Evolutionary conservation across 2,797 vertebrate species (phyloP), one percentile per base, ranked within the genome.

Genomic region (Myoxocephalus aenaeus): DNA sequence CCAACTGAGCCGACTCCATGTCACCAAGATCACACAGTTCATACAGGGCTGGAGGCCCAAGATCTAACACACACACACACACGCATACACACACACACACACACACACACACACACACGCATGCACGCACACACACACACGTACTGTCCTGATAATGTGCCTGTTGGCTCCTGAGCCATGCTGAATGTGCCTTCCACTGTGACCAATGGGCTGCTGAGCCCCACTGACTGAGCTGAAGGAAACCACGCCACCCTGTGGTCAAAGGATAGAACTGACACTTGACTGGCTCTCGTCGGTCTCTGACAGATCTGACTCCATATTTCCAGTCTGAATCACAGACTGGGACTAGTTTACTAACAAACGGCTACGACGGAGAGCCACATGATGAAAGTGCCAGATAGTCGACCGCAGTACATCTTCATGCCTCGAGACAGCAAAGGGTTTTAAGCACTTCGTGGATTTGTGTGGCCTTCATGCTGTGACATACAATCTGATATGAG

Each of bases 41-140:
- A 99, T 99, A 92, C 98, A 99, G 90, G 98, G 98, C 82, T 99
- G 98, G 98, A 94, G 98, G 86, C 98, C 98, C 88, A 99, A 99
- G 87, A 98, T 99, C 13, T 76, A 73, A 61, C 73, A 70, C 61
- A 58, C 62, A 65, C 71, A 59, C 61, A 72, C 62, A 56, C 71
- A 48, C 63, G 69, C 65, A 59, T 68, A 53, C 63, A 61, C 73
- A 71, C 65, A 59, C 71, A 53, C 59, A 53, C 70, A 54, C 36
- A 59, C 73, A 69, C 59, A 61, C 62, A 68, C 71, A 58, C 59
- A 71, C 65, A 59, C 71, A 51, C 63, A 61, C 73, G 67, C 58
- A 53, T 36, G 56, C 71, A 53, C 59, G 53, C 70, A 54, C 36
- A 59, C 73, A 69, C 59, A 61, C 71, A 53, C 63, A 61, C 70